These are phyloP conservation scores for Natrix natrix DNA, from an alignment of 2,797 vertebrate species.

Conservation along the genomic window DNA sequence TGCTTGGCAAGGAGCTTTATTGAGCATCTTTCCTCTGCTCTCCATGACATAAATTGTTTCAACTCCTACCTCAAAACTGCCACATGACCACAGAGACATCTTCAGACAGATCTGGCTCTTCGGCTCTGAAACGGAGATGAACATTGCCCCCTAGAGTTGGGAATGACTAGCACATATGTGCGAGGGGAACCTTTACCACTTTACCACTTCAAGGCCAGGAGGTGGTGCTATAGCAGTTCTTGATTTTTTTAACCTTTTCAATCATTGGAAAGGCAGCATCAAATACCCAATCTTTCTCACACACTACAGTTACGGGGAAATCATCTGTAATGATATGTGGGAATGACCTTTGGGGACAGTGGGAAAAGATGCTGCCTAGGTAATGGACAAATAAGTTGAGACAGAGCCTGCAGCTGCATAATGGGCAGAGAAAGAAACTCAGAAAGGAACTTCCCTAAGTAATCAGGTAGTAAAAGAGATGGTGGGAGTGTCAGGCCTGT, in stretches of 20 bases:
- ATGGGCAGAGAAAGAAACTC: background rate
- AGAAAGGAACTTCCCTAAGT: background rate
- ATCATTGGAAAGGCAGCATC: background rate
- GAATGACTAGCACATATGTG: too few species aligned
- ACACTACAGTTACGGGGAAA: background rate
- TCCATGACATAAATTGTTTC: too few species aligned
- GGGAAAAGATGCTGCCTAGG: background rate
- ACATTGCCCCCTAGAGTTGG: too few species aligned
- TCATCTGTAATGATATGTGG: background rate
- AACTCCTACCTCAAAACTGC: too few species aligned
- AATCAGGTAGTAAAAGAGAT: background rate
- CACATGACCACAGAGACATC: too few species aligned
- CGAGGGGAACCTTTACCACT: too few species aligned
- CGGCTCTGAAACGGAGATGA: too few species aligned
- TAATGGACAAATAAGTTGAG: background rate
- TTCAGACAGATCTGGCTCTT: too few species aligned
- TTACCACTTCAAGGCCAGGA: background rate
- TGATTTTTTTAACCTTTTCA: background rate
- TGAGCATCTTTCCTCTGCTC: too few species aligned
- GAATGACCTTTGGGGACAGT: background rate
- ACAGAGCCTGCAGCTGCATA: background rate
- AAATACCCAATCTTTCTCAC: background rate
- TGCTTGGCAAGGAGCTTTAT: too few species aligned
- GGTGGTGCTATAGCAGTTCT: background rate
- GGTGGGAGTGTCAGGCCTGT: too few species aligned